Conservation (phyloP, 2,888 invertebrate genomes). For the Hydraecia micacea region DNA sequence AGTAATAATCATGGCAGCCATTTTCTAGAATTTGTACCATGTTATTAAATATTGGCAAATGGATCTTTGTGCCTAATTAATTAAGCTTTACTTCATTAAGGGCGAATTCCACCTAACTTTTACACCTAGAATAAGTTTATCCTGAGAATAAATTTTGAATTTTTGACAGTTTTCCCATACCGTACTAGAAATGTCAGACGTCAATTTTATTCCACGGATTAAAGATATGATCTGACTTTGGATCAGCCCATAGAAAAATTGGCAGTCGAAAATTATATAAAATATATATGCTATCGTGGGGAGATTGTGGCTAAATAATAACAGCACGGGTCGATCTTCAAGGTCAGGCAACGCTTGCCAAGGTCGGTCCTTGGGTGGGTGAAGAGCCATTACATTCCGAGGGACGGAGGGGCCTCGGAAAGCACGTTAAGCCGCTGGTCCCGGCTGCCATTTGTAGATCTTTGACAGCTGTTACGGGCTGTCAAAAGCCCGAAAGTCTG, state of each 20-base stretch:
- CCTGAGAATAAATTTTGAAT: too few relatives aligned
- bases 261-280: neutral
- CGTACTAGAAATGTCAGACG: too few relatives aligned
- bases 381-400: neutral
- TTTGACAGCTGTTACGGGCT: neutral
- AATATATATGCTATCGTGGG: neutral
- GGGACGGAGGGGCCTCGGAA: neutral
- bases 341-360: neutral
- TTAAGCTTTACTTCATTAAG: too few relatives aligned
- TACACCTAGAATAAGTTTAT: too few relatives aligned
- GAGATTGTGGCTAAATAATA: neutral
- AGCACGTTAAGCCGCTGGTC: neutral
- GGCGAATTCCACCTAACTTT: too few relatives aligned
- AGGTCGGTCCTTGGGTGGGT: neutral
- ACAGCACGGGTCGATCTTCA: neutral
- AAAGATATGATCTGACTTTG: too few relatives aligned
- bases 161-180: too few relatives aligned
- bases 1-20: neutral
- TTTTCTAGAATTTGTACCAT: conserved; percentile 3
- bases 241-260: neutral
- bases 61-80: neutral
- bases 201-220: too few relatives aligned
- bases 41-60: conserved; percentile 2
- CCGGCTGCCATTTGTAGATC: neutral
- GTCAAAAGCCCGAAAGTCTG: neutral